These are phyloP conservation scores for Hypocryptadius cinnamomeus DNA, from an alignment of 2,113 vertebrate genomes.

Conservation along the genomic window DNA sequence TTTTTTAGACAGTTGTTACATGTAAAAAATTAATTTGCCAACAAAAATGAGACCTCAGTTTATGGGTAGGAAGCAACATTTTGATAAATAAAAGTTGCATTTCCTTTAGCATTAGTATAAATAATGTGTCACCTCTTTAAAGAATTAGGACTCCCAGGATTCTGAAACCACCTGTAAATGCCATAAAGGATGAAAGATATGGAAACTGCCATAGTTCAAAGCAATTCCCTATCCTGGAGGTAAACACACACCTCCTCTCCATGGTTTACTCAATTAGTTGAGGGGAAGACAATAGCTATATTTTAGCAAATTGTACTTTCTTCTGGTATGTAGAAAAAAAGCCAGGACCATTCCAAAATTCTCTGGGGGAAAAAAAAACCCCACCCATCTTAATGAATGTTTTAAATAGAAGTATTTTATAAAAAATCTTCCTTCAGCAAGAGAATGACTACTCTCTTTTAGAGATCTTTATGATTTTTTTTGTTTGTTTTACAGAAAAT, in stretches of 20 bases:
- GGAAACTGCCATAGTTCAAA: neutral
- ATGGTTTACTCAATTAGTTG: neutral
- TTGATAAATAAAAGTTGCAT: neutral
- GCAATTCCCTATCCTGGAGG: neutral
- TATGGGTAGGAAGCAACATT: neutral
- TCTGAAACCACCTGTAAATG: neutral
- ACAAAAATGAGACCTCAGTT: neutral
- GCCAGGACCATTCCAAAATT: neutral
- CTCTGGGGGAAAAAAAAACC: accelerated
- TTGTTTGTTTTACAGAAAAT: neutral
- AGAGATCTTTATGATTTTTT: neutral
- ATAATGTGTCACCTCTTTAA: neutral
- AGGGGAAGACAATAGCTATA: neutral
- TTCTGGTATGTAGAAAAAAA: neutral
- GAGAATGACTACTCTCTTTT: neutral
- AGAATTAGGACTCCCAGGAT: neutral
- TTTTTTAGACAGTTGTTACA: neutral
- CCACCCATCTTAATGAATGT: neutral
- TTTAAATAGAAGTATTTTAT: neutral
- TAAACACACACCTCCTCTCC: neutral
- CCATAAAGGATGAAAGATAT: neutral
- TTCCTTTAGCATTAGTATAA: neutral
- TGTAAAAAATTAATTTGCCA: neutral
- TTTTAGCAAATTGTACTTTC: neutral
- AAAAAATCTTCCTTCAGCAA: neutral